A percentile compares a stretch with the other conserved stretches of the same genome.
Evolutionary conservation across 2,113 vertebrate species (phyloP).

Genomic region (Microtus richardsoni): DNA sequence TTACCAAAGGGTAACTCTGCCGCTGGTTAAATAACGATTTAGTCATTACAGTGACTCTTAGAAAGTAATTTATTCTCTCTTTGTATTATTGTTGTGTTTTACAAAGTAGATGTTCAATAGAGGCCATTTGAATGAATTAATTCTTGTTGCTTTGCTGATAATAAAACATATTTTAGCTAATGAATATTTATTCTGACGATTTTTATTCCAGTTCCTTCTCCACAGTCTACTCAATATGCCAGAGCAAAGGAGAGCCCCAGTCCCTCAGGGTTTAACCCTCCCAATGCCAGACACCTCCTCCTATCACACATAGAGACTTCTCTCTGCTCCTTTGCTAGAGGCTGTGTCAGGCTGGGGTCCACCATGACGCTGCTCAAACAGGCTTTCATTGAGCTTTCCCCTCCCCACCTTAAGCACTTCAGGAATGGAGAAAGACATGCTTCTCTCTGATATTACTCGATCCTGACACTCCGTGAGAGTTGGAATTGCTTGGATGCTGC

Average conservation of each 20-base stretch:
- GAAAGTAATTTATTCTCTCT: background rate
- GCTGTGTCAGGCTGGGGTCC: background rate
- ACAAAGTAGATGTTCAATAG: constrained; percentile 61
- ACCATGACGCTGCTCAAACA: background rate
- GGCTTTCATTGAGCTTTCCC: background rate
- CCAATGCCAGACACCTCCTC: background rate
- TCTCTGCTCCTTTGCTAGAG: background rate
- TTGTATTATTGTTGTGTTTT: constrained; percentile 42
- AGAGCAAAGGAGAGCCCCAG: background rate
- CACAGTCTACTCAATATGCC: constrained; percentile 20
- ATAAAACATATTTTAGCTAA: constrained; percentile 63
- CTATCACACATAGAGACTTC: background rate
- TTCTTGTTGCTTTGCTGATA: constrained; percentile 43
- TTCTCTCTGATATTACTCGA: background rate
- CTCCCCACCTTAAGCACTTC: background rate
- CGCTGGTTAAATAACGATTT: constrained; percentile 11
- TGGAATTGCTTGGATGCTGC: constrained; percentile 34
- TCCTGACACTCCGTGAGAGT: background rate
- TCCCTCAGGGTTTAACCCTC: background rate
- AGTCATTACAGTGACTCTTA: background rate
- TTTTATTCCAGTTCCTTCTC: constrained; percentile 25
- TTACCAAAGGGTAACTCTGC: background rate
- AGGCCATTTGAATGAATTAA: constrained; percentile 46
- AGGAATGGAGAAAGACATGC: background rate
- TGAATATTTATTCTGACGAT: constrained; percentile 39